These are phyloP conservation scores for Fragum fragum DNA, from an alignment of 2,888 invertebrate genomes.

Conservation along the genomic window DNA sequence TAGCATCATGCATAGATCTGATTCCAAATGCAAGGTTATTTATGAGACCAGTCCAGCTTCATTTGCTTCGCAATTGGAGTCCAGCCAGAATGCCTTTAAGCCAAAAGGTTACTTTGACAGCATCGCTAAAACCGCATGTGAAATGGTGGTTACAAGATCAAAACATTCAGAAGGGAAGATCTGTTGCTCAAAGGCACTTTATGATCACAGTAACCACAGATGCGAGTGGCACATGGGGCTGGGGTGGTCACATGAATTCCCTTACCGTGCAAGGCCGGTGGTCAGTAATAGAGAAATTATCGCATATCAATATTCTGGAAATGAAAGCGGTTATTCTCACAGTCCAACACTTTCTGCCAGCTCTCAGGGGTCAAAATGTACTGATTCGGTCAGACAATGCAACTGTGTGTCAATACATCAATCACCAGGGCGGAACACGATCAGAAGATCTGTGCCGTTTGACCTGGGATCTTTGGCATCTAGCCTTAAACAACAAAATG, in stretches of 20 bases:
- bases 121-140: constrained; percentile 15
- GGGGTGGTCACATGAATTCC: no score
- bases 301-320: constrained; percentile 46
- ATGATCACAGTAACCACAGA: constrained; percentile 42
- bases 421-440: no score
- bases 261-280: no score
- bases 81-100: constrained; percentile 15
- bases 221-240: constrained; percentile 41
- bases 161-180: constrained; percentile 45
- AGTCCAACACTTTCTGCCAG: constrained; percentile 27
- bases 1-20: no score
- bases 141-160: constrained; percentile 44
- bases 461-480: constrained; percentile 41
- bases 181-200: constrained; percentile 14
- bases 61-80: constrained; percentile 25
- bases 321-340: no score
- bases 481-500: constrained; percentile 36
- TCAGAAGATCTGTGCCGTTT: constrained; percentile 29
- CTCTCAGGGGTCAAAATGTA: constrained; percentile 23
- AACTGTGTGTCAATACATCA: constrained; percentile 37
- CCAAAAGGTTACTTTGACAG: constrained; percentile 8
- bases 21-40: constrained; percentile 26
- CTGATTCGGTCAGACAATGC: constrained; percentile 41
- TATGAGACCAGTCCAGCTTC: no score
- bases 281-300: constrained; percentile 21